Percentiles rank a stretch among this genome's conserved stretches.
Evolutionary conservation across 2,113 vertebrate genomes (phyloP).

Genomic region (Notechis scutatus): DNA sequence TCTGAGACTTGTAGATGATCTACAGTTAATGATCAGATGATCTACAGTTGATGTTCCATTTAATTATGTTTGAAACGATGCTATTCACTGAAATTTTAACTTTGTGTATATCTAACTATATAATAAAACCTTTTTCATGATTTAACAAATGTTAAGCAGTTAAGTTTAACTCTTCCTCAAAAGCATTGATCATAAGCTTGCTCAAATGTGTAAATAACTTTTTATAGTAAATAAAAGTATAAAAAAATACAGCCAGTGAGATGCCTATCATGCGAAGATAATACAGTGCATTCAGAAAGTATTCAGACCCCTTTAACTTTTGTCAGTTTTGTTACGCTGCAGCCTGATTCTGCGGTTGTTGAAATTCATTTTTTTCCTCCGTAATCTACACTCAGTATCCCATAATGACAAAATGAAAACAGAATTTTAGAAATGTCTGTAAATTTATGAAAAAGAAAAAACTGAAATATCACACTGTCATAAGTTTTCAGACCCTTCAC

Average conservation of each 20-base stretch:
- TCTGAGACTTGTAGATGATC: slow-evolving; percentile 61
- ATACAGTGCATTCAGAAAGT: no score
- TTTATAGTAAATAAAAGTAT: background rate
- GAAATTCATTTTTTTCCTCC: background rate
- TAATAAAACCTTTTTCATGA: slow-evolving; percentile 68
- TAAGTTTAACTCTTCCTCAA: slow-evolving; percentile 43
- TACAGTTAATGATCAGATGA: slow-evolving; percentile 58
- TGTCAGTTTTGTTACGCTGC: background rate
- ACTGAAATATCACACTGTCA: background rate
- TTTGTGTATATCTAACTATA: slow-evolving; percentile 68
- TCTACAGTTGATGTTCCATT: slow-evolving; percentile 57
- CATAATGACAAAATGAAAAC: background rate
- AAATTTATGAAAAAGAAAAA: background rate
- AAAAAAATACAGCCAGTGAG: background rate
- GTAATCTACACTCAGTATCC: background rate
- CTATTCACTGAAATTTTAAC: slow-evolving; percentile 69
- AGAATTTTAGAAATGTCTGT: background rate
- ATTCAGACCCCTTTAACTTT: background rate
- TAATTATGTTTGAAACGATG: slow-evolving; percentile 67
- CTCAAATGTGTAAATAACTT: background rate
- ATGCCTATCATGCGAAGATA: background rate
- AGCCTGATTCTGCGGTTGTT: background rate
- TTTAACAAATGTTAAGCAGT: slow-evolving; percentile 59
- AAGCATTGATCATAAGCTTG: slow-evolving; percentile 2
- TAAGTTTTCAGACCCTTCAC: background rate